Evolutionary conservation across 2,113 vertebrate species (phyloP).

Genomic region (Dendropsophus ebraccatus): DNA sequence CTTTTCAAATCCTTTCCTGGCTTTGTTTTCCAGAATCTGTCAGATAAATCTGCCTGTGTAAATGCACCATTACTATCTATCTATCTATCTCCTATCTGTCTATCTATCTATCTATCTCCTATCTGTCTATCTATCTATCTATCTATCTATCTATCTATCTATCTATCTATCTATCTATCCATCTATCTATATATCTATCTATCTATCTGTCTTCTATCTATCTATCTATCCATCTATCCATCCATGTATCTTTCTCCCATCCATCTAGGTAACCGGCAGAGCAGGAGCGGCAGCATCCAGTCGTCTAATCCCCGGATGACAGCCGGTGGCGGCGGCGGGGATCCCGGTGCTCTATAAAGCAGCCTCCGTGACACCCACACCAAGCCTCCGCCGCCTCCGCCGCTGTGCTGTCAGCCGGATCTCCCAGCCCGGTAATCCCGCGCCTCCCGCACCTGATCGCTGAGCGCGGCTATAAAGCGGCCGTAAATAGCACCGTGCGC

Average conservation of each 20-base stretch:
- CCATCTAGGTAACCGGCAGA: neutral
- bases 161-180: too few species aligned
- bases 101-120: too few species aligned
- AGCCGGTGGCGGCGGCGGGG: neutral
- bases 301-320: neutral
- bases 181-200: neutral
- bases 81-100: too few species aligned
- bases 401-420: slow-evolving; percentile 24
- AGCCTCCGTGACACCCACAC: slow-evolving; percentile 14
- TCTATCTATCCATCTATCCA: neutral
- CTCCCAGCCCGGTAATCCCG: slow-evolving; percentile 25
- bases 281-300: neutral
- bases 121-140: too few species aligned
- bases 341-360: slow-evolving; percentile 37
- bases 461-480: slow-evolving; percentile 11
- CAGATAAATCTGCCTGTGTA: too few species aligned
- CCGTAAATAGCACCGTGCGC: neutral
- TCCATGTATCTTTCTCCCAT: too few species aligned
- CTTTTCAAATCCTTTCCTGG: too few species aligned
- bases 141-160: too few species aligned
- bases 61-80: too few species aligned
- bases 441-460: slow-evolving; percentile 33
- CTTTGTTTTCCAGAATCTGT: too few species aligned
- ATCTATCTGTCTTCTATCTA: neutral
- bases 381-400: neutral